Base-by-base conservation (phyloP, 2,888 invertebrate genomes). In the Oscheius sp. region DNA sequence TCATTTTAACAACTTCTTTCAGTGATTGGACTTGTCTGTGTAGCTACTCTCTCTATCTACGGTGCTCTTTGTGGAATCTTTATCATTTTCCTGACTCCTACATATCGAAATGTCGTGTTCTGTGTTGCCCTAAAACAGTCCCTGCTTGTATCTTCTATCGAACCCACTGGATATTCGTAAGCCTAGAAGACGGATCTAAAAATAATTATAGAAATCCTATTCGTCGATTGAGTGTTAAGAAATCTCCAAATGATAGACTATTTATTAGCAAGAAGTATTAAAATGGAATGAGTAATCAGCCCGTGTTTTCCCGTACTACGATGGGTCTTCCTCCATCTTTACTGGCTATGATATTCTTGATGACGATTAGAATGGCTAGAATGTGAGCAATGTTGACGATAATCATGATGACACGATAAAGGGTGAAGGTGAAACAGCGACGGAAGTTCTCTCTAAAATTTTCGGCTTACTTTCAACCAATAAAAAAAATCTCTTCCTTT, bases 361-460 rank as follows among this genome's bases (percentile, higher is more conserved):
- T 75, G 47, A 80, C 79, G 56, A 82, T 71, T 28, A 62, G 32
- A 36, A 82, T 80, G 32, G 83, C 80, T 8, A 75, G 24, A 26
- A 81, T 62, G 54, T 86, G 86, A 50, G 80, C 85, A 47, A 85
- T 72, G 69, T 86, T 86, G 51, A 86, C 85, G 50, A 85, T 59
- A 45, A 86, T 70, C 86, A 86, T 86, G 47, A 74, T 73, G 44
- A 78, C 64, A 9, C 86, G 71, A 68, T 85, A 84, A 20, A 74
- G 65, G n/a, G 78, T 86, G 61, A 84, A 71, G 1, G 78, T 74
- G 78, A 83, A 83, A 65, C 82, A 82, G 8, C 86, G 81, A 8
- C 85, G 80, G 9, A 84, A 66, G 67, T 86, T 86, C 73, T 86
- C 86, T 59, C 85, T 83, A 69, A 49, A 62, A 49, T 4, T 4